These are phyloP conservation scores for Labia minor DNA, from an alignment of 2,888 invertebrate genomes.

Conservation along the genomic window DNA sequence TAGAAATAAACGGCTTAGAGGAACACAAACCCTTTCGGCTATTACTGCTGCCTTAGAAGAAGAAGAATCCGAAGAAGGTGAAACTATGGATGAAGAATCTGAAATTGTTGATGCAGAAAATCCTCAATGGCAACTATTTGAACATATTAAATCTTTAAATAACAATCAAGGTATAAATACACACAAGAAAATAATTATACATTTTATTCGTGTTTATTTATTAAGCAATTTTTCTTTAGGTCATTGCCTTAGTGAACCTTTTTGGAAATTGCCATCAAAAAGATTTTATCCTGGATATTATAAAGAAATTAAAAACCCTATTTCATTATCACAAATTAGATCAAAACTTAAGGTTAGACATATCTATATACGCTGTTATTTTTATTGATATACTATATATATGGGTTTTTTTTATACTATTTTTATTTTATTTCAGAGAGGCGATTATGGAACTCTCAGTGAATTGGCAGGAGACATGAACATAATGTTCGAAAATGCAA, in stretches of 20 bases:
- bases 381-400: conserved; percentile 13
- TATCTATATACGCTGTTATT: background rate
- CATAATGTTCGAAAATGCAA: conserved; percentile 94
- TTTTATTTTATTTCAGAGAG: conserved; percentile 40
- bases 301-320: conserved; percentile 89
- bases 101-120: conserved; percentile 50
- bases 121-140: conserved; percentile 84
- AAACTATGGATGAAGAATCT: conserved; percentile 47
- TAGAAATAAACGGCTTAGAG: conserved; percentile 37
- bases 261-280: conserved; percentile 84
- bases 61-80: conserved; percentile 53
- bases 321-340: conserved; percentile 84
- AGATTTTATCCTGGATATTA: conserved; percentile 95
- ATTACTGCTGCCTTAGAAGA: conserved; percentile 49
- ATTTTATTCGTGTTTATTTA: conserved; percentile 25
- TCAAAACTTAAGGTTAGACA: conserved; percentile 55
- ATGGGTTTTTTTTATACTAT: conserved; percentile 19
- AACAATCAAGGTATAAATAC: conserved; percentile 36
- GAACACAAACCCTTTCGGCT: conserved; percentile 45
- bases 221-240: conserved; percentile 41
- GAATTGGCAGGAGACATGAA: conserved; percentile 90
- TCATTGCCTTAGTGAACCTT: conserved; percentile 78
- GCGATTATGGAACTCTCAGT: conserved; percentile 70
- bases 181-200: background rate
- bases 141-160: conserved; percentile 59